These are phyloP conservation scores for Ceratina calcarata DNA, from an alignment of 1,140 invertebrate genomes.

Conservation along the genomic window DNA sequence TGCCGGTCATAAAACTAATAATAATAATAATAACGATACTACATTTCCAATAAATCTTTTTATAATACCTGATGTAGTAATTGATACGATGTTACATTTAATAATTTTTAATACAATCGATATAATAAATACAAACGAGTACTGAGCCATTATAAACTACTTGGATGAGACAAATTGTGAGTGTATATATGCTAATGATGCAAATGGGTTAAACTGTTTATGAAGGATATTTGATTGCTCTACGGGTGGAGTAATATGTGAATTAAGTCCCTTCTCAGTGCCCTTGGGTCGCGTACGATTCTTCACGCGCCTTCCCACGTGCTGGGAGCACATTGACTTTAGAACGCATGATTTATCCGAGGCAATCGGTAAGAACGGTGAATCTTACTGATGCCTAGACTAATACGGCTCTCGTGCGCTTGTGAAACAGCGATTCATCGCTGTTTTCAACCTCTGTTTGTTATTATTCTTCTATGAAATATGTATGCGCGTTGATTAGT, in stretches of 20 bases:
- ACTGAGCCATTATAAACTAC: no score
- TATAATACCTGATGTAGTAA: no score
- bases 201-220: not conserved
- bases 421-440: not conserved
- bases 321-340: not conserved
- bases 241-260: no score
- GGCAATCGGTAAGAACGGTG: not conserved
- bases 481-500: no score
- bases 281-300: not conserved
- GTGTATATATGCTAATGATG: no score
- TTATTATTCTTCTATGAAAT: not conserved
- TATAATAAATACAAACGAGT: no score
- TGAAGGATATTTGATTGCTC: not conserved
- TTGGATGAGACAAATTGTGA: no score
- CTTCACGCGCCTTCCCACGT: not conserved
- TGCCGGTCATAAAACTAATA: no score
- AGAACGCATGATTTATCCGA: conserved; percentile 4
- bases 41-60: no score
- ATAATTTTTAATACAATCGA: no score
- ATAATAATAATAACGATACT: no score
- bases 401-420: not conserved
- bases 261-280: not conserved
- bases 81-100: no score
- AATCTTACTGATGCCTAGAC: not conserved
- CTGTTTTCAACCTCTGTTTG: not conserved